Percentiles rank a stretch among this genome's conserved stretches.
These are phyloP conservation scores for Ctenodactylus gundi DNA, from an alignment of 2,113 vertebrate species.

Conservation along the genomic window DNA sequence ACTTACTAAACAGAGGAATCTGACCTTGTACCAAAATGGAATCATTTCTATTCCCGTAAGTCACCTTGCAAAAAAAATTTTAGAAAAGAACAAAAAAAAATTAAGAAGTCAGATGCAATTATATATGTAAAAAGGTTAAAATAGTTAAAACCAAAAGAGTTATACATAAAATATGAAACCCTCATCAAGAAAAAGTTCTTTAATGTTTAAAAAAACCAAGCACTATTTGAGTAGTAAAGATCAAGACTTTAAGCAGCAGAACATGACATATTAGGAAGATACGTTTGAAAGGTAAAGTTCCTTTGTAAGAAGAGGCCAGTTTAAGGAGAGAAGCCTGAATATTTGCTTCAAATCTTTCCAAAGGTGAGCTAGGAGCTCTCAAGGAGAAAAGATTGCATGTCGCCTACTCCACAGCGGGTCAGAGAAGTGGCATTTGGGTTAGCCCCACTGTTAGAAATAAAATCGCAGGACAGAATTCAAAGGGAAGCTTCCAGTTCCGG, in stretches of 20 bases:
- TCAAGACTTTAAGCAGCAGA: neutral
- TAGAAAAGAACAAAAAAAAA: neutral
- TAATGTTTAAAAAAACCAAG: neutral
- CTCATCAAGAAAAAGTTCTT: neutral
- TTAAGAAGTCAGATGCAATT: neutral
- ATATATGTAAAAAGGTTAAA: neutral
- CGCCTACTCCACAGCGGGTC: neutral
- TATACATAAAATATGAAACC: neutral
- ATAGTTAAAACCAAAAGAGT: neutral
- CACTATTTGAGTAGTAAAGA: neutral
- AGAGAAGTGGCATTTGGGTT: constrained; percentile 13
- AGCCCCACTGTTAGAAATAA: constrained; percentile 2
- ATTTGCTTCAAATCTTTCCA: neutral
- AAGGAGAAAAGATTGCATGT: neutral
- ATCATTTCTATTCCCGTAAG: neutral
- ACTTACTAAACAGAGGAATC: neutral
- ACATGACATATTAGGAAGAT: neutral
- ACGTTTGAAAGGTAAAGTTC: neutral
- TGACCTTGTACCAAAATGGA: neutral
- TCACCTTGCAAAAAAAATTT: neutral
- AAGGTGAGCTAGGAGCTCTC: neutral
- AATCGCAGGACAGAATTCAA: constrained; percentile 45
- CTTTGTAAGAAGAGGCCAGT: neutral
- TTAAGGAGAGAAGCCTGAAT: neutral
- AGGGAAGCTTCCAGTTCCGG: neutral